Percentiles rank a stretch among this genome's conserved stretches.
These are phyloP conservation scores for Archilochus colubris DNA, from an alignment of 2,113 vertebrate species.

Conservation along the genomic window DNA sequence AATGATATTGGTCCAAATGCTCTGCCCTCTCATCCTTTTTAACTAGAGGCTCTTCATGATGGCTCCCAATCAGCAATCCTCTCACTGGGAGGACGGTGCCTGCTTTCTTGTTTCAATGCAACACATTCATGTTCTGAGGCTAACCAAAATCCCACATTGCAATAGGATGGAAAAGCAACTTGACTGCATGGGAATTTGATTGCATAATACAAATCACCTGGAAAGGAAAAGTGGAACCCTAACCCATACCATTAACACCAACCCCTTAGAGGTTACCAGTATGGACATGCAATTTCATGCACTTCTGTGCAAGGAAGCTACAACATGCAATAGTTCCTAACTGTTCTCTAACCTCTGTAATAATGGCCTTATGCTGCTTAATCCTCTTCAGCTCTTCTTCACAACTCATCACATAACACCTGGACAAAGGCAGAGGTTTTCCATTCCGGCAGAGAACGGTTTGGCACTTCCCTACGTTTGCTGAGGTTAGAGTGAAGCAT, in stretches of 20 bases:
- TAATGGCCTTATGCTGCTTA: slow-evolving; percentile 91
- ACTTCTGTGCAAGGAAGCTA: not conserved
- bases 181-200: not conserved
- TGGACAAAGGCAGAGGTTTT: slow-evolving; percentile 89
- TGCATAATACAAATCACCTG: not conserved
- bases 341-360: slow-evolving; percentile 88
- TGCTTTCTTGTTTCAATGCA: not conserved
- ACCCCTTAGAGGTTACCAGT: not conserved
- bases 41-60: not conserved
- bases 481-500: slow-evolving; percentile 93
- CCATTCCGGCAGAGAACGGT: slow-evolving; percentile 92
- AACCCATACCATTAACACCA: not conserved
- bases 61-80: not conserved
- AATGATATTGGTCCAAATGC: not conserved
- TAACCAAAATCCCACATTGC: not conserved
- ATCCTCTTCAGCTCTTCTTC: slow-evolving; percentile 91
- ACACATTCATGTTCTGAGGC: not conserved
- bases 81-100: not conserved
- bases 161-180: not conserved
- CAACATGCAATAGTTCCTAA: not conserved
- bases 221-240: not conserved
- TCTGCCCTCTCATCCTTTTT: not conserved
- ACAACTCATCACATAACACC: slow-evolving; percentile 86
- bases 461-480: slow-evolving; percentile 98
- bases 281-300: not conserved